These are phyloP conservation scores for Apogon talboti DNA, from an alignment of 2,797 vertebrate species.

Conservation along the genomic window DNA sequence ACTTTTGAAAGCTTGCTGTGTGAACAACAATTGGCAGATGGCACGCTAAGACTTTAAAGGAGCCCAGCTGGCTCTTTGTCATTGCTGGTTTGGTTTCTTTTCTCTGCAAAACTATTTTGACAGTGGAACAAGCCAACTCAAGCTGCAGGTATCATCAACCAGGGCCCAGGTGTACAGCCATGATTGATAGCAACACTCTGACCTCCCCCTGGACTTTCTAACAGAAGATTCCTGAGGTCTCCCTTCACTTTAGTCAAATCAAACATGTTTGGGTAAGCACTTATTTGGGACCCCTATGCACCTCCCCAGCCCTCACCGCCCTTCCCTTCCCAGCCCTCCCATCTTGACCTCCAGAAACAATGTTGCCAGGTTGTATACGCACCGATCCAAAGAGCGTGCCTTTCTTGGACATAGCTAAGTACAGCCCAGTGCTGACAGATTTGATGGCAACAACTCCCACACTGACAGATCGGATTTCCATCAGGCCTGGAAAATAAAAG, in stretches of 20 bases:
- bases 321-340: slow-evolving; percentile 32
- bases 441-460: slow-evolving; percentile 94
- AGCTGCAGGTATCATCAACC: slow-evolving; percentile 69
- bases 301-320: slow-evolving; percentile 27
- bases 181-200: slow-evolving; percentile 67
- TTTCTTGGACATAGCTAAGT: slow-evolving; percentile 94
- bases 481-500: slow-evolving; percentile 86
- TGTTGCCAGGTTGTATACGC: slow-evolving; percentile 79
- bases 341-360: slow-evolving; percentile 63
- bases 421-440: slow-evolving; percentile 92
- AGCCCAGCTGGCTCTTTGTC: slow-evolving; percentile 75
- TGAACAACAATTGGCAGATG: slow-evolving; percentile 72
- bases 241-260: slow-evolving; percentile 42
- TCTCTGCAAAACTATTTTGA: slow-evolving; percentile 67
- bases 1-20: slow-evolving; percentile 58
- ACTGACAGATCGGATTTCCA: slow-evolving; percentile 94
- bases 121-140: slow-evolving; percentile 62
- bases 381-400: slow-evolving; percentile 95
- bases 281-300: slow-evolving; percentile 59
- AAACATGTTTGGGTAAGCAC: slow-evolving; percentile 43
- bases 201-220: slow-evolving; percentile 59
- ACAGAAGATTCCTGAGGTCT: slow-evolving; percentile 46
- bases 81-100: slow-evolving; percentile 46
- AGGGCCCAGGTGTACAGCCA: slow-evolving; percentile 65
- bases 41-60: slow-evolving; percentile 75